These are phyloP conservation scores for Pituophis catenifer DNA, from an alignment of 2,113 vertebrate species.

Conservation along the genomic window DNA sequence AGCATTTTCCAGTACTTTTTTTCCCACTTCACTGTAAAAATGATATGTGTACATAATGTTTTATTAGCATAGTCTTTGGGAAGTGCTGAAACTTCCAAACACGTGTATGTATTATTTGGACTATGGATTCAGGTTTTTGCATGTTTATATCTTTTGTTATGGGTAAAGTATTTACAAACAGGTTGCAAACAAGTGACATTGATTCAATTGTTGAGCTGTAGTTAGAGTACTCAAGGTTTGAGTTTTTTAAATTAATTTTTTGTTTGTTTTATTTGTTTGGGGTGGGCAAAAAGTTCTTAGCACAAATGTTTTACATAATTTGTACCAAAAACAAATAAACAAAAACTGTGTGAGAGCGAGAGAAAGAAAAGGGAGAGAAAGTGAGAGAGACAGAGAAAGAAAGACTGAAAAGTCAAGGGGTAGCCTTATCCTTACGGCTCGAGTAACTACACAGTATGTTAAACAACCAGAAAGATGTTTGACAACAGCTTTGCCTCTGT, in stretches of 20 bases:
- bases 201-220: conserved; percentile 88
- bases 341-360: conserved; percentile 41
- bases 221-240: conserved; percentile 79
- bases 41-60: conserved; percentile 98
- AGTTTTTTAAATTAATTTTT: conserved; percentile 70
- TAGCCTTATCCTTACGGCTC: conserved; percentile 72
- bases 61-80: conserved; percentile 93
- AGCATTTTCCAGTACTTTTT: conserved; percentile 82
- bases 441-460: conserved; percentile 74
- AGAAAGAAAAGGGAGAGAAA: not conserved
- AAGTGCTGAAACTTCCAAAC: conserved; percentile 91
- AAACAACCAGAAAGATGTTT: conserved; percentile 84
- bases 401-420: conserved; percentile 56
- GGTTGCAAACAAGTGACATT: conserved; percentile 87
- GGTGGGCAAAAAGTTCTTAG: conserved; percentile 84
- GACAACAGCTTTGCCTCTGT: conserved; percentile 91
- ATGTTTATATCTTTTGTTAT: conserved; percentile 99
- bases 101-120: conserved; percentile 98
- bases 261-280: conserved; percentile 69
- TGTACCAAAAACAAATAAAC: conserved; percentile 86
- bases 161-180: conserved; percentile 92
- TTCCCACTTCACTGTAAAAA: conserved; percentile 96
- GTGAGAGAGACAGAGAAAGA: conserved; percentile 29
- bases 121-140: conserved; percentile 95
- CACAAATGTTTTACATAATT: conserved; percentile 97